Conservation (phyloP, 2,113 vertebrate genomes). For the Sprattus sprattus region DNA sequence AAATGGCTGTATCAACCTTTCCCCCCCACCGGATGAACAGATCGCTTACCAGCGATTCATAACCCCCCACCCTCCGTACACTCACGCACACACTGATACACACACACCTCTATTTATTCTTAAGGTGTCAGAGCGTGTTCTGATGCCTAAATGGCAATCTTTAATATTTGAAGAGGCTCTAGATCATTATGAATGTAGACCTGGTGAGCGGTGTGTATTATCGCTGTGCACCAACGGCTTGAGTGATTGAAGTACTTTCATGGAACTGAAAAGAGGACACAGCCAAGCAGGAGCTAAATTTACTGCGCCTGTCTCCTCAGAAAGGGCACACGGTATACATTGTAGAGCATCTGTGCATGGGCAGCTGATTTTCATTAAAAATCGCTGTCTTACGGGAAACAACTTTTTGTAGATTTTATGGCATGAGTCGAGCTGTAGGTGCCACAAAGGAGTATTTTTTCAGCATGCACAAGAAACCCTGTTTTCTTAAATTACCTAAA, state of each 20-base stretch:
- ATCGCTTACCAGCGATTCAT: conserved; percentile 57
- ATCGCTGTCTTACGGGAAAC: neutral
- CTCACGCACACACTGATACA: neutral
- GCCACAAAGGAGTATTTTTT: too few species aligned
- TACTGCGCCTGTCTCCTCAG: neutral
- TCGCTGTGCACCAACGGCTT: neutral
- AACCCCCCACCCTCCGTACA: conserved; percentile 30
- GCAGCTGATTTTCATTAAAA: neutral
- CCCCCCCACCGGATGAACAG: conserved; percentile 42
- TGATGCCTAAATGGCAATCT: conserved; percentile 25
- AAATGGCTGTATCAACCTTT: conserved; percentile 60
- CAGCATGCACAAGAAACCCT: neutral
- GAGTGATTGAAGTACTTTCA: conserved; percentile 6
- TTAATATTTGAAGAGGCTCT: conserved; percentile 31
- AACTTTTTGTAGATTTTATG: neutral
- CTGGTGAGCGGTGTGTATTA: neutral
- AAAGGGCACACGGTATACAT: neutral
- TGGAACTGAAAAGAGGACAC: conserved; percentile 6
- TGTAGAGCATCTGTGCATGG: neutral
- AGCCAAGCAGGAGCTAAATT: neutral
- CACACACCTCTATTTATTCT: conserved; percentile 38
- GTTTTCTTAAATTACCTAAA: too few species aligned
- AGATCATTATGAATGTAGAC: conserved; percentile 31
- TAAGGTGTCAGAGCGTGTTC: conserved; percentile 47
- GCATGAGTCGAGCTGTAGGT: neutral